A percentile compares a stretch with the other conserved stretches of the same genome.
phyloP scores from a whole-genome alignment of 2,113 vertebrate species.

The Saguinus midas region DNA sequence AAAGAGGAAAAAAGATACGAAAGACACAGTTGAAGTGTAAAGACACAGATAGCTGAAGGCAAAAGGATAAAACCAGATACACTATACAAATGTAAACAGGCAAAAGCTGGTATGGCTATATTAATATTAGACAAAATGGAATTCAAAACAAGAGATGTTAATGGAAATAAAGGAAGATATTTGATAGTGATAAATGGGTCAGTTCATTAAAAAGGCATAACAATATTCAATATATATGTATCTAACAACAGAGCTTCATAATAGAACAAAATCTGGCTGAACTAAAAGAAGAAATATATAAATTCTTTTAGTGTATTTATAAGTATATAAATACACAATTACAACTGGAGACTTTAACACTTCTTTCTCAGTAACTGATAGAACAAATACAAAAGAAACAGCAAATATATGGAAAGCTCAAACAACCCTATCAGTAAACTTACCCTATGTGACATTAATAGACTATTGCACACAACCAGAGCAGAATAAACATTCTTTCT shows the following conservation, averaged over 20 bases:
- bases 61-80: neutral
- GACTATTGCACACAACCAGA: neutral
- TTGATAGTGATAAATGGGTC: neutral
- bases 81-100: neutral
- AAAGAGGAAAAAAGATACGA: neutral
- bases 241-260: neutral
- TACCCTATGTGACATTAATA: neutral
- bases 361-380: neutral
- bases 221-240: neutral
- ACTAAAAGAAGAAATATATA: neutral
- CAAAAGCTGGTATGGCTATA: neutral
- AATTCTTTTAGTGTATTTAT: neutral
- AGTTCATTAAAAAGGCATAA: neutral
- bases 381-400: neutral
- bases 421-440: neutral
- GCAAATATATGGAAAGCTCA: neutral
- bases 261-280: neutral
- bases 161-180: neutral
- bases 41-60: neutral
- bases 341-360: neutral
- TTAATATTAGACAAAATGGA: neutral
- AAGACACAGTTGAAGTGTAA: neutral
- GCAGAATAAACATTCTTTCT: neutral
- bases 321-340: neutral
- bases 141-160: constrained; percentile 13